Evolutionary conservation across 2,113 vertebrate species (phyloP).

Genomic region (Alaudala cheleensis): DNA sequence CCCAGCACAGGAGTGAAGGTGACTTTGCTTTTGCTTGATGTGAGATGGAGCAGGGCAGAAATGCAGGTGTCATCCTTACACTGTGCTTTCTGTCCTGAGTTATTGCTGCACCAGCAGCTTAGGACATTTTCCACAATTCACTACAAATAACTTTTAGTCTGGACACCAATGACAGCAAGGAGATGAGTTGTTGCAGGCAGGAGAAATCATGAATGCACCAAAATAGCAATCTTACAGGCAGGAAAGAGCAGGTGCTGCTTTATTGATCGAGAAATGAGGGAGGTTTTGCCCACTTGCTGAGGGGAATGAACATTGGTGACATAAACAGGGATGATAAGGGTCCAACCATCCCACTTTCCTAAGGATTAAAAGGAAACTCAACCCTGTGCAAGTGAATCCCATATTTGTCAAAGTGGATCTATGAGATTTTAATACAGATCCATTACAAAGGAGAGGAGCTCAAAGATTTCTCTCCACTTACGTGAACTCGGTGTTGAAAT

Average conservation of each 20-base stretch:
- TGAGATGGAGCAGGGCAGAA: neutral
- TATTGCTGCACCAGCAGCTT: neutral
- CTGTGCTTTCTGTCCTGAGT: neutral
- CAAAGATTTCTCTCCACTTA: neutral
- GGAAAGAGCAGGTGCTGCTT: neutral
- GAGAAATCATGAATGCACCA: neutral
- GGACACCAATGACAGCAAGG: neutral
- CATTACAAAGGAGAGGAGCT: neutral
- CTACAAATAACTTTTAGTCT: neutral
- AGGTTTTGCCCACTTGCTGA: neutral
- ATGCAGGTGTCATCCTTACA: neutral
- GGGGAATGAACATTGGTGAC: neutral
- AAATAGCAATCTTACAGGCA: neutral
- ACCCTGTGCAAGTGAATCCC: neutral
- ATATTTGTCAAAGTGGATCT: neutral
- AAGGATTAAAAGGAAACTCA: neutral
- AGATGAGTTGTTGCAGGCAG: neutral
- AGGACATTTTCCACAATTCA: neutral
- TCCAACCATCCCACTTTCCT: neutral
- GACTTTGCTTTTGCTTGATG: neutral
- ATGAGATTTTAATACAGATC: neutral
- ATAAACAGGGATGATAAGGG: neutral
- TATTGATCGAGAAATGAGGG: neutral
- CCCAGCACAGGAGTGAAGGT: neutral
- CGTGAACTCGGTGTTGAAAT: neutral